A percentile compares a stretch with the other conserved stretches of the same genome.
Evolutionary conservation across 2,113 vertebrate genomes (phyloP).

Genomic region (Podarcis cretensis): DNA sequence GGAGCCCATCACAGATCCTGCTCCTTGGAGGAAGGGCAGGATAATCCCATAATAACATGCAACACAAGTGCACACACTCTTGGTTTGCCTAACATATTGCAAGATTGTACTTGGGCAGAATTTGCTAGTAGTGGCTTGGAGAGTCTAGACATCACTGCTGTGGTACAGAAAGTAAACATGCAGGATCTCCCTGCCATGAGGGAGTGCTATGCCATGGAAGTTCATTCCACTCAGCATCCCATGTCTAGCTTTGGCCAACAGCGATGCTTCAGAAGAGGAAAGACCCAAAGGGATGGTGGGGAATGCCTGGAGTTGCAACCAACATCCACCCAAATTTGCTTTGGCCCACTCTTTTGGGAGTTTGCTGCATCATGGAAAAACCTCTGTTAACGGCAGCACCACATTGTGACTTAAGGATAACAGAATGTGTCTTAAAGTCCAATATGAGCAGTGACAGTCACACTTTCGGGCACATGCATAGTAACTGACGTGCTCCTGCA

Average conservation of each 20-base stretch:
- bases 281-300: not conserved
- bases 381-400: not conserved
- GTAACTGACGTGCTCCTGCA: not conserved
- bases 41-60: not conserved
- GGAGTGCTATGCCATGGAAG: not conserved
- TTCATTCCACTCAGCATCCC: not conserved
- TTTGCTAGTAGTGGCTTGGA: not conserved
- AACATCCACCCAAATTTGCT: not conserved
- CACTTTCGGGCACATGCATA: too few species aligned
- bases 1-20: not conserved
- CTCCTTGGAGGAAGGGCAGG: not conserved
- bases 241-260: not conserved
- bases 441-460: too few species aligned
- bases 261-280: not conserved
- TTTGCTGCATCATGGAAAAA: not conserved
- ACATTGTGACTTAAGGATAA: not conserved
- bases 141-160: not conserved
- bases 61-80: not conserved
- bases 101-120: not conserved
- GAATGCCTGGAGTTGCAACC: not conserved
- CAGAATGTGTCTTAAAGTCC: not conserved
- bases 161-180: not conserved
- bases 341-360: too few species aligned
- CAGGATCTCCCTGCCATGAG: not conserved
- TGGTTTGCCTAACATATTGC: not conserved